Conservation (phyloP, 2,797 vertebrate genomes). For the Ara ararauna region DNA sequence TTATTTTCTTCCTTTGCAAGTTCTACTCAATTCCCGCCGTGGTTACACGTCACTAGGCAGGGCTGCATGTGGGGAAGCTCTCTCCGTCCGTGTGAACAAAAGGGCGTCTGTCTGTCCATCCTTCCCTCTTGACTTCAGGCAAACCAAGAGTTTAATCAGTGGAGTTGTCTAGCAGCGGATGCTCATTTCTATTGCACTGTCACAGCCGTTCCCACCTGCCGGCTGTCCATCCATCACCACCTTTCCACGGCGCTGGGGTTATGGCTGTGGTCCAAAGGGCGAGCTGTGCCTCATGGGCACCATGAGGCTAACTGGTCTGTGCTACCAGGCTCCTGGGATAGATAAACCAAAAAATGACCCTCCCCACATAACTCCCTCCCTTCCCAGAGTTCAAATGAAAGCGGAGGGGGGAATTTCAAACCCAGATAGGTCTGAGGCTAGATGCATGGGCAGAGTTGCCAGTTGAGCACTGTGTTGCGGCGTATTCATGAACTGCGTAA, state of each 20-base stretch:
- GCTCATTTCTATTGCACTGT: conserved; percentile 72
- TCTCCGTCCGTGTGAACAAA: conserved; percentile 10
- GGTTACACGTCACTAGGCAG: neutral
- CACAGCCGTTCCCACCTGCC: conserved; percentile 40
- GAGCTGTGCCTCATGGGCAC: conserved; percentile 30
- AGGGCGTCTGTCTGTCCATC: neutral
- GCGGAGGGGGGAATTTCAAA: too few species aligned
- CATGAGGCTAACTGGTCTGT: conserved; percentile 60
- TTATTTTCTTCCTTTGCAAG: neutral
- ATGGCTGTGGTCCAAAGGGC: conserved; percentile 72
- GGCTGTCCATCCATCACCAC: neutral
- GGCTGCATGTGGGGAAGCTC: conserved; percentile 1
- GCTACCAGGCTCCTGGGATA: conserved; percentile 67
- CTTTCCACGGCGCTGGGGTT: neutral
- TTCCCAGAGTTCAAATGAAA: conserved; percentile 20
- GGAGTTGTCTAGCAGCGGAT: conserved; percentile 60
- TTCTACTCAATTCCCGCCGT: neutral
- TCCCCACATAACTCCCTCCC: neutral
- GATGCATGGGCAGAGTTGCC: neutral
- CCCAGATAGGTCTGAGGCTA: neutral
- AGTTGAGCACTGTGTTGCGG: neutral
- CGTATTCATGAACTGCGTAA: neutral
- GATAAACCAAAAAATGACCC: conserved; percentile 8
- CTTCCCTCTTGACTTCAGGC: conserved; percentile 1
- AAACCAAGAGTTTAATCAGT: conserved; percentile 37